phyloP scores from a whole-genome alignment of 1,140 invertebrate genomes.

The Brevipalpus yothersi region DNA sequence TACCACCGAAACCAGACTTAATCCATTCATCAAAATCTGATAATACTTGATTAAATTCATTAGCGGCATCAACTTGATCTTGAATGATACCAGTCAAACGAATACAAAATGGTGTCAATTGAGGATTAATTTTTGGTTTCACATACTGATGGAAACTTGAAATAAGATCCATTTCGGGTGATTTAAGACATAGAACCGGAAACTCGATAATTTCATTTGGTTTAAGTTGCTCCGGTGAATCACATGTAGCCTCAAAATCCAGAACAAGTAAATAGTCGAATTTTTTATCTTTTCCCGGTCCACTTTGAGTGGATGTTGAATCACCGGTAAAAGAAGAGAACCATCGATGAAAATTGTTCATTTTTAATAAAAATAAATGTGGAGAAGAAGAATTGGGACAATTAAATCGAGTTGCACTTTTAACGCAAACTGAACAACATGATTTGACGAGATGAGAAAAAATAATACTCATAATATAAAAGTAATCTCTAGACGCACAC shows the following conservation, averaged over 20 bases:
- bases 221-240: neutral
- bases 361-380: no score
- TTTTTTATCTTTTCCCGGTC: neutral
- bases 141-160: conserved; percentile 16
- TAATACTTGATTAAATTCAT: neutral
- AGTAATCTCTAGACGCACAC: no score
- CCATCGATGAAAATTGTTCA: no score
- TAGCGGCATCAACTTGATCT: conserved; percentile 1
- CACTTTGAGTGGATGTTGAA: no score
- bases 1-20: neutral
- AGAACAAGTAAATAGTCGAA: neutral
- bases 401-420: no score
- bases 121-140: conserved; percentile 25
- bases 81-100: conserved; percentile 15
- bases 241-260: neutral
- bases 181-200: neutral
- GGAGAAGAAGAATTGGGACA: no score
- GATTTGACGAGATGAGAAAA: no score
- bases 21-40: neutral
- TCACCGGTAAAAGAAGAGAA: no score
- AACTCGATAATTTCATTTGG: neutral
- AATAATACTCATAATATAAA: no score
- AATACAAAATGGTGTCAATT: conserved; percentile 30
- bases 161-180: neutral
- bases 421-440: no score